Percentiles rank a stretch among this genome's conserved stretches.
Evolutionary conservation across 2,888 invertebrate species (phyloP).

Genomic region (Orthosia gracilis): DNA sequence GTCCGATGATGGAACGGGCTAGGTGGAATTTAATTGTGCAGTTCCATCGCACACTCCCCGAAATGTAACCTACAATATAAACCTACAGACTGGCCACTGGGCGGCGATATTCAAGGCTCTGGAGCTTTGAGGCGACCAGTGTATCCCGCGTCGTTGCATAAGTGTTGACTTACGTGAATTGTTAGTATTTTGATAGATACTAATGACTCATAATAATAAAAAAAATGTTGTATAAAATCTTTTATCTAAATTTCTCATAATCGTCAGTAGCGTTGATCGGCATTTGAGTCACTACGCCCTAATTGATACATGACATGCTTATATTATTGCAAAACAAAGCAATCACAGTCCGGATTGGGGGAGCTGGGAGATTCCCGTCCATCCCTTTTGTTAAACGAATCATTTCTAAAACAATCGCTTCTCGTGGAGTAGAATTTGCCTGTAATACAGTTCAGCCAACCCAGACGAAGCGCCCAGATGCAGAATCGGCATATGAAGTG

Average conservation of each 20-base stretch:
- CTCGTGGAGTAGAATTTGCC: neutral
- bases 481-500: neutral
- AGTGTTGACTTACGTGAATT: neutral
- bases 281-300: no score
- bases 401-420: neutral
- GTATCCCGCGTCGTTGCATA: no score
- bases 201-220: neutral
- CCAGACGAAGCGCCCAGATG: neutral
- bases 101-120: no score
- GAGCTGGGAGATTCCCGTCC: neutral
- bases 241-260: conserved; percentile 20
- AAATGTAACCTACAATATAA: no score
- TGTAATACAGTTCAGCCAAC: neutral
- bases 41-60: no score
- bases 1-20: no score
- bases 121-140: no score
- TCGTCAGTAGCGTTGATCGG: neutral
- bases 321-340: conserved; percentile 18
- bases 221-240: neutral
- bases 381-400: neutral
- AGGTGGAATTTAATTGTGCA: no score
- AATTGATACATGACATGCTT: neutral
- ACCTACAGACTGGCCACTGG: no score
- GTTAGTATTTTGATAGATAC: neutral
- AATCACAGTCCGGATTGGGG: neutral